Conservation (phyloP, 2,888 invertebrate species). For the Isotomurus palustris region DNA sequence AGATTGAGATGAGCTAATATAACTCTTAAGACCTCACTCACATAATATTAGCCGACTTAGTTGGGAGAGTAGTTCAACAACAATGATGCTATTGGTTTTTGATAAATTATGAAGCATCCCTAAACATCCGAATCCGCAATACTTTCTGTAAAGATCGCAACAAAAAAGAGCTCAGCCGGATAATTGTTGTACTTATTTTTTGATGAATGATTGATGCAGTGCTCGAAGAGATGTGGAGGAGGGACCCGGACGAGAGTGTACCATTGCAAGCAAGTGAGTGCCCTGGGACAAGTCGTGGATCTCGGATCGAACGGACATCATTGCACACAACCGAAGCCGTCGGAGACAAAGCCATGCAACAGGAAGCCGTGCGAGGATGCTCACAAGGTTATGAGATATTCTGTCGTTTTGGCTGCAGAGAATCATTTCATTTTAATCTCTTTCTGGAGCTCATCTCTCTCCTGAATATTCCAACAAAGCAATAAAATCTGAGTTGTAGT, state of each 20-base stretch:
- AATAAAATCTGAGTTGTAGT: too few species aligned
- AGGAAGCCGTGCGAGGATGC: constrained; percentile 77
- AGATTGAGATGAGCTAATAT: too few species aligned
- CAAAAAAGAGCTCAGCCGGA: neutral
- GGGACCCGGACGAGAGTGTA: constrained; percentile 76
- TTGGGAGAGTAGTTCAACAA: too few species aligned
- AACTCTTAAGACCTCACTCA: too few species aligned
- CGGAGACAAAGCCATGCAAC: constrained; percentile 77
- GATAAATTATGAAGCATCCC: too few species aligned
- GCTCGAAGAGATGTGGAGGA: constrained; percentile 87
- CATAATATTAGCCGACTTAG: too few species aligned
- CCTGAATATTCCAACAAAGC: too few species aligned
- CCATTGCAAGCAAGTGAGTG: constrained; percentile 84
- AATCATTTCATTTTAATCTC: too few species aligned
- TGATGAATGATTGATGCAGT: constrained; percentile 53
- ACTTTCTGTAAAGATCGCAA: neutral
- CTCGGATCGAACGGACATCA: constrained; percentile 71
- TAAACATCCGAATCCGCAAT: neutral
- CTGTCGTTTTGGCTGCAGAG: too few species aligned
- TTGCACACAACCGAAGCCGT: constrained; percentile 59
- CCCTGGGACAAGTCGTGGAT: constrained; percentile 82
- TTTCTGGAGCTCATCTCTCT: too few species aligned
- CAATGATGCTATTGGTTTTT: too few species aligned
- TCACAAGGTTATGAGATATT: too few species aligned
- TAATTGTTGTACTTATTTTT: neutral